These are phyloP conservation scores for Catostylus mosaicus DNA, from an alignment of 30 jellyfish, hydroid and myxozoan genomes.

Conservation along the genomic window DNA sequence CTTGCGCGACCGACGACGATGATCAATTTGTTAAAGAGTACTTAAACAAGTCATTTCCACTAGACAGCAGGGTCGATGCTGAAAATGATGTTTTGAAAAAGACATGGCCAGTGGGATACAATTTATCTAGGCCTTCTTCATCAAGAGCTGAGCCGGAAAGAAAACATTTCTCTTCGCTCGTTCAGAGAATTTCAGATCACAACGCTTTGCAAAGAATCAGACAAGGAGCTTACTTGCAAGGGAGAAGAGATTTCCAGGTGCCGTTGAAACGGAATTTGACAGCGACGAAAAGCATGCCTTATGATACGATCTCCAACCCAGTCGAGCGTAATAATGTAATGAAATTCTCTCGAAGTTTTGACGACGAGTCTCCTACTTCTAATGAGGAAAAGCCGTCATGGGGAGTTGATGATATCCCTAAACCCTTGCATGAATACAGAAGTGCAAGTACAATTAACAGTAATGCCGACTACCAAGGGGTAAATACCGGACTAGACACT, in stretches of 20 bases:
- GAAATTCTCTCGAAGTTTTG: conserved; percentile 22
- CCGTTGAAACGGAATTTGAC: neutral
- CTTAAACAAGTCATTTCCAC: conserved; percentile 31
- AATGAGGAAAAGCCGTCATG: neutral
- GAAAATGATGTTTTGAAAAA: conserved; percentile 36
- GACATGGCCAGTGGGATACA: conserved; percentile 58
- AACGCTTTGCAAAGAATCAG: conserved; percentile 56
- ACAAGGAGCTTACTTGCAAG: conserved; percentile 69
- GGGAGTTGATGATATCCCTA: neutral
- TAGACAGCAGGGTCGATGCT: neutral
- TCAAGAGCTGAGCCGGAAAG: neutral
- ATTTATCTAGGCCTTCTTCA: neutral
- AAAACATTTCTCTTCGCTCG: conserved; percentile 20
- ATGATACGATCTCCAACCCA: neutral
- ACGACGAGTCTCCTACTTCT: neutral
- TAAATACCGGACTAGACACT: too few species aligned
- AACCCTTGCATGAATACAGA: neutral
- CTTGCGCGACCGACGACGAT: conserved; percentile 8
- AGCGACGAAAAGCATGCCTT: neutral
- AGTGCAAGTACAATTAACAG: neutral
- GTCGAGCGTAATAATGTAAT: neutral
- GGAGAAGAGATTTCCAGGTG: conserved; percentile 16
- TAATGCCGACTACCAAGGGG: too few species aligned
- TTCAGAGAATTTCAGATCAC: conserved; percentile 54
- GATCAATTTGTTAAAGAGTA: conserved; percentile 21